Evolutionary conservation across 1,140 invertebrate genomes (phyloP).

Genomic region (Ridgeia piscesae): DNA sequence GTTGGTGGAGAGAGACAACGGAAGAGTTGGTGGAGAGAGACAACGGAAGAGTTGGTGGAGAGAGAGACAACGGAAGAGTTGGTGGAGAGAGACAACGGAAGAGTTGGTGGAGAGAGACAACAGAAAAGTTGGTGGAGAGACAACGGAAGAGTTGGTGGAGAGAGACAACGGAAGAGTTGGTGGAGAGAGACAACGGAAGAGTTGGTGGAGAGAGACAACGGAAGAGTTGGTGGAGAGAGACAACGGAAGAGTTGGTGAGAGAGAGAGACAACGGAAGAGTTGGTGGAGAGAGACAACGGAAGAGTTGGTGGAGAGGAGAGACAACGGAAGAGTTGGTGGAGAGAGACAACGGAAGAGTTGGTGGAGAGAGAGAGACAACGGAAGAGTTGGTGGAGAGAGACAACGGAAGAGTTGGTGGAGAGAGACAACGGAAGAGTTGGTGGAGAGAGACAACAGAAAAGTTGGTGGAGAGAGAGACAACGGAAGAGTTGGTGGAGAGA

Average conservation of each 20-base stretch:
- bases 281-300: background rate
- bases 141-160: background rate
- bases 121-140: background rate
- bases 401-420: background rate
- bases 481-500: too few relatives aligned
- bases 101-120: slow-evolving; percentile 24
- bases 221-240: slow-evolving; percentile 12
- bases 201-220: background rate
- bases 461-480: too few relatives aligned
- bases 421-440: background rate
- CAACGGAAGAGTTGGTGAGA: slow-evolving; percentile 25
- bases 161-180: background rate
- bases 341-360: background rate
- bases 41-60: too few relatives aligned
- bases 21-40: slow-evolving; percentile 6
- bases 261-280: background rate
- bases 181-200: background rate
- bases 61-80: background rate
- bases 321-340: background rate
- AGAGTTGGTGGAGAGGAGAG: slow-evolving; percentile 12
- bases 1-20: too few relatives aligned
- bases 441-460: background rate
- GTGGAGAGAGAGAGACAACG: background rate
- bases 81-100: slow-evolving; percentile 20
- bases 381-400: background rate